Evolutionary conservation across 2,888 invertebrate species (phyloP), one percentile per base, ranked within the genome.

Genomic region (Cephus pulcher): DNA sequence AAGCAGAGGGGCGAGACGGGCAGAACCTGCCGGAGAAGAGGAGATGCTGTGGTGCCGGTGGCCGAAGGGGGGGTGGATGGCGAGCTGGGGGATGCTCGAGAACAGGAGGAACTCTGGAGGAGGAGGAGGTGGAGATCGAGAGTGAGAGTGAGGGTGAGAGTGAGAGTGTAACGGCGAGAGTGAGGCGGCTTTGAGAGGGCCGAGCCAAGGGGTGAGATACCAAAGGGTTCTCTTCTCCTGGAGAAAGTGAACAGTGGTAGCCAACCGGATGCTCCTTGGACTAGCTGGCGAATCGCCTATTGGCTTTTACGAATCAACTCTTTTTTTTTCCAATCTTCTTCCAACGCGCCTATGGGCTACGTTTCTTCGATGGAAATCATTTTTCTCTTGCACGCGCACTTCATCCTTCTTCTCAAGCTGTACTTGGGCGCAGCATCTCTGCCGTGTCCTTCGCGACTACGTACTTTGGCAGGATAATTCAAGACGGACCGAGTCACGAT

Each of bases 161-260:
- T 37, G 68, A 56, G 74, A 76, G 75, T 73, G 71, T 71, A 73
- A 90, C 88, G 89, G 89, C 84, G 90, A 90, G 90, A 90, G 90
- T 90, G 90, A 90, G 90, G 86, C 79, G 80, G 82, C 84, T 83
- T 85, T 82, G 84, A 85, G 86, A 82, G 84, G 85, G 84, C 82
- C 83, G 84, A 71, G 82, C 86, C 83, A 86, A 87, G 88, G 90
- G 90, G 85, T 87, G 89, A 86, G 86, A 89, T 86, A 86, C 89
- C 87, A 90, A 90, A 90, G 90, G 90, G 89, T 90, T 90, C 85
- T 84, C 87, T 73, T 79, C 79, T 80, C 81, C 80, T 76, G 85
- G 90, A 89, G 90, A 90, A 90, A 90, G 90, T 90, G 89, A 89
- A 86, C 89, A 90, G 90, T 89, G 90, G 89, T 89, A 85, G 84